Evolutionary conservation across 1,140 invertebrate species (phyloP).

Genomic region (Caerostris darwini): DNA sequence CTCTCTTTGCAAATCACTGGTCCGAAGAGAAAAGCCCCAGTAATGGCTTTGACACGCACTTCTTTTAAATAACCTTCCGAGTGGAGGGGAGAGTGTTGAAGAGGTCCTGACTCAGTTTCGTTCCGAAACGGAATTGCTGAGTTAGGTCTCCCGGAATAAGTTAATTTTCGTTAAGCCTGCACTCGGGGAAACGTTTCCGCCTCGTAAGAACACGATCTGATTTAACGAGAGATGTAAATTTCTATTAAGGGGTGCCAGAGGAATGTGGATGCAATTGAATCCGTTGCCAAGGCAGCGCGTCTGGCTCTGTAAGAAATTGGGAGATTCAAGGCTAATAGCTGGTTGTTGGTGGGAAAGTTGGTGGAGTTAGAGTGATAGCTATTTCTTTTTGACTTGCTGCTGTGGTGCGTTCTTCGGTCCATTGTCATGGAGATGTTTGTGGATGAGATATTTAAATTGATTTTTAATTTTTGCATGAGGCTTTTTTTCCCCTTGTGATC

Average conservation of each 20-base stretch:
- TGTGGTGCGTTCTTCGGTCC: neutral
- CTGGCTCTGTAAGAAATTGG: slow-evolving; percentile 15
- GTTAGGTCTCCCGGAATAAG: slow-evolving; percentile 20
- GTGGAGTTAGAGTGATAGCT: neutral
- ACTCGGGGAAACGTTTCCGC: slow-evolving; percentile 22
- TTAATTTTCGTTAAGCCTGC: slow-evolving; percentile 28
- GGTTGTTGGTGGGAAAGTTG: slow-evolving; percentile 15
- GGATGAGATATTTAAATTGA: no score
- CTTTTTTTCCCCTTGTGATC: no score
- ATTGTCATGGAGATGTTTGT: neutral
- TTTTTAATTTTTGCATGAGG: no score
- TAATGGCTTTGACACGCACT: slow-evolving; percentile 39
- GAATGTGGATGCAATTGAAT: slow-evolving; percentile 38
- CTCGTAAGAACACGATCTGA: slow-evolving; percentile 37
- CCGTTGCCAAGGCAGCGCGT: neutral
- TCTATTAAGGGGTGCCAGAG: slow-evolving; percentile 33
- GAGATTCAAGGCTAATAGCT: neutral
- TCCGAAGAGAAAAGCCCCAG: neutral
- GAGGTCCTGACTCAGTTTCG: neutral
- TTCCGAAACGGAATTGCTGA: slow-evolving; percentile 14
- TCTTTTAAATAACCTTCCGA: slow-evolving; percentile 14
- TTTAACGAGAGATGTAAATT: slow-evolving; percentile 55
- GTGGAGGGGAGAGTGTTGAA: neutral
- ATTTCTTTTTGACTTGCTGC: neutral
- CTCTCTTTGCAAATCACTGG: neutral